These are phyloP conservation scores for Odiellus spinosus DNA, from an alignment of 2,888 invertebrate genomes.

Conservation along the genomic window DNA sequence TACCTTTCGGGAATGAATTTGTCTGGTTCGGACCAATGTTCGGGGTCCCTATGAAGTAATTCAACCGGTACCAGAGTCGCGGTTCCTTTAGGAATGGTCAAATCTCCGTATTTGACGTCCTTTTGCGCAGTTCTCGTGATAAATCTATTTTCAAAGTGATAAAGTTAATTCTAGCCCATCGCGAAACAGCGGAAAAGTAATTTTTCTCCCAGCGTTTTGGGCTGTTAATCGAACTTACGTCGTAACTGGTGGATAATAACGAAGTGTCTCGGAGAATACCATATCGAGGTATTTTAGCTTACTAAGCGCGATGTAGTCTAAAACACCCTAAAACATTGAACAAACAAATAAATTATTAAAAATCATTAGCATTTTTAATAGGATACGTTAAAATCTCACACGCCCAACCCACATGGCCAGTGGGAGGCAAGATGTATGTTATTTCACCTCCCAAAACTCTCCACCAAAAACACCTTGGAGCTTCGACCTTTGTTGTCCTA, in stretches of 20 bases:
- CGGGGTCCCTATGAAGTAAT: slow-evolving; percentile 12
- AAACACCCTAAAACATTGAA: slow-evolving; percentile 1
- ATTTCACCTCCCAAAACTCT: too few relatives aligned
- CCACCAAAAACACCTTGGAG: too few relatives aligned
- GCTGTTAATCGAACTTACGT: slow-evolving; percentile 11
- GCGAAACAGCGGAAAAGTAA: too few relatives aligned
- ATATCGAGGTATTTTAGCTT: slow-evolving; percentile 9
- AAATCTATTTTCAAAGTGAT: slow-evolving; percentile 6
- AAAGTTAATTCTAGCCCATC: too few relatives aligned
- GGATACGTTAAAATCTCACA: too few relatives aligned
- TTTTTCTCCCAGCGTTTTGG: too few relatives aligned
- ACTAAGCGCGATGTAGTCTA: slow-evolving; percentile 12
- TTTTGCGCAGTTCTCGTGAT: slow-evolving; percentile 8
- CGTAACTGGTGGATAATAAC: slow-evolving; percentile 10
- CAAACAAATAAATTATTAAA: neutral
- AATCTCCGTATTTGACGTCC: slow-evolving; percentile 8
- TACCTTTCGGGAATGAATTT: slow-evolving; percentile 14
- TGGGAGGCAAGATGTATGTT: too few relatives aligned
- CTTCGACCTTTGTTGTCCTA: too few relatives aligned
- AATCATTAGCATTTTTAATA: neutral
- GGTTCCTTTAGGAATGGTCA: slow-evolving; percentile 11
- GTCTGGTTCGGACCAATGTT: slow-evolving; percentile 12
- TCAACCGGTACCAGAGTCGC: slow-evolving; percentile 10
- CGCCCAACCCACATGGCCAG: too few relatives aligned
- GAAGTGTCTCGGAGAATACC: slow-evolving; percentile 10